Conservation (phyloP, 2,888 invertebrate genomes). For the Cheilosia pagana region DNA sequence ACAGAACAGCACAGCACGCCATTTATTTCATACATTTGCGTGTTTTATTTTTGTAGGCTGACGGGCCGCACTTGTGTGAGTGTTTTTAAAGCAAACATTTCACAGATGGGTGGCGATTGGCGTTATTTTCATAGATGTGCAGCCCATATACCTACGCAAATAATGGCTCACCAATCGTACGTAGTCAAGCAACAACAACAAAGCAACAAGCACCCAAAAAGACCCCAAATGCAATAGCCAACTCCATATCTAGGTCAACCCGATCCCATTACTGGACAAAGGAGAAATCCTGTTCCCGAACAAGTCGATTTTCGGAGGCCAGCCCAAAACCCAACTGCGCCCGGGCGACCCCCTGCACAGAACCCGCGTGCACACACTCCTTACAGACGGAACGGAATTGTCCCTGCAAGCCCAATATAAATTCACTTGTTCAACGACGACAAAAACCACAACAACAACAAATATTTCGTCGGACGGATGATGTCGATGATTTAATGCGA, state of each 20-base stretch:
- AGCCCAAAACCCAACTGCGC: slow-evolving; percentile 31
- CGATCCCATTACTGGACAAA: slow-evolving; percentile 29
- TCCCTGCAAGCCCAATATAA: slow-evolving; percentile 8
- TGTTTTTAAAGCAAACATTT: slow-evolving; percentile 52
- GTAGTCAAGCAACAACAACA: slow-evolving; percentile 23
- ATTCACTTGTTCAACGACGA: slow-evolving; percentile 51
- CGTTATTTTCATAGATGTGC: slow-evolving; percentile 24
- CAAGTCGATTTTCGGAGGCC: slow-evolving; percentile 35
- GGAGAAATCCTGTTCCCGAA: slow-evolving; percentile 50
- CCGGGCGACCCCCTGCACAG: slow-evolving; percentile 60
- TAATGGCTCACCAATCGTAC: too few species aligned
- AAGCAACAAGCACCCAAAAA: not conserved
- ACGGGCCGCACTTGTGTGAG: slow-evolving; percentile 4
- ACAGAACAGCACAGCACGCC: not conserved
- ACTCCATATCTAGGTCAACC: slow-evolving; percentile 62
- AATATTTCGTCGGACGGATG: slow-evolving; percentile 20
- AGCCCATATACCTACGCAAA: slow-evolving; percentile 5
- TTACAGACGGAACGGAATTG: slow-evolving; percentile 18
- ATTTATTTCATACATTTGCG: slow-evolving; percentile 5
- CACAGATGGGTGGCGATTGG: slow-evolving; percentile 60
- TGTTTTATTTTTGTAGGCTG: slow-evolving; percentile 27
- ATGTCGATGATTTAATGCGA: slow-evolving; percentile 68
- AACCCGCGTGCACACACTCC: slow-evolving; percentile 57
- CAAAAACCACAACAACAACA: slow-evolving; percentile 32
- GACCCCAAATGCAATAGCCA: not conserved